Evolutionary conservation across 2,797 vertebrate species (phyloP).

Genomic region (Labeo calbasu): DNA sequence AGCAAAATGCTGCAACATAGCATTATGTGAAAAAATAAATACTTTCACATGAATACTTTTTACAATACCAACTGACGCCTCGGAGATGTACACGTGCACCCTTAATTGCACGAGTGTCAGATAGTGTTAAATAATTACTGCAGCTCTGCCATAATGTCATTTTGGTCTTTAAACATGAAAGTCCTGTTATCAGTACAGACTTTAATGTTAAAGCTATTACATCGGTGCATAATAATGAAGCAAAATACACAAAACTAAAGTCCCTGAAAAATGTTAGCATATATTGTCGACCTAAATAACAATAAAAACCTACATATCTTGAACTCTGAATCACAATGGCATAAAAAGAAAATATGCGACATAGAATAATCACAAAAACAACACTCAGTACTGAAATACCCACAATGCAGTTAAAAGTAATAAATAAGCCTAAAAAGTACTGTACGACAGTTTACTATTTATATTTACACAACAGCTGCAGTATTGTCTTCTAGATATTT

Average conservation of each 20-base stretch:
- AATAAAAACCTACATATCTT: neutral
- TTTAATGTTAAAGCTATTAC: neutral
- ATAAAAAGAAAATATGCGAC: neutral
- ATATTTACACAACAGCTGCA: neutral
- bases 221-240: neutral
- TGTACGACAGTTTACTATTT: neutral
- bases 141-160: neutral
- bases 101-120: neutral
- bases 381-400: neutral
- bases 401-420: neutral
- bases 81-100: neutral
- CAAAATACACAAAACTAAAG: neutral
- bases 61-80: neutral
- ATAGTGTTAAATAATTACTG: neutral
- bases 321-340: neutral
- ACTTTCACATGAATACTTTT: neutral
- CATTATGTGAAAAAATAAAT: neutral
- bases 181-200: neutral
- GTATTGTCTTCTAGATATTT: constrained; percentile 11
- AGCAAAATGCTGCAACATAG: neutral
- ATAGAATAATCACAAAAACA: neutral
- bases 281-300: neutral
- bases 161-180: neutral
- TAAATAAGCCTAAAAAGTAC: neutral
- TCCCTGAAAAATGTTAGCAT: neutral